phyloP scores from a whole-genome alignment of 2,113 vertebrate genomes.

The Boulengeromyrus knoepffleri region DNA sequence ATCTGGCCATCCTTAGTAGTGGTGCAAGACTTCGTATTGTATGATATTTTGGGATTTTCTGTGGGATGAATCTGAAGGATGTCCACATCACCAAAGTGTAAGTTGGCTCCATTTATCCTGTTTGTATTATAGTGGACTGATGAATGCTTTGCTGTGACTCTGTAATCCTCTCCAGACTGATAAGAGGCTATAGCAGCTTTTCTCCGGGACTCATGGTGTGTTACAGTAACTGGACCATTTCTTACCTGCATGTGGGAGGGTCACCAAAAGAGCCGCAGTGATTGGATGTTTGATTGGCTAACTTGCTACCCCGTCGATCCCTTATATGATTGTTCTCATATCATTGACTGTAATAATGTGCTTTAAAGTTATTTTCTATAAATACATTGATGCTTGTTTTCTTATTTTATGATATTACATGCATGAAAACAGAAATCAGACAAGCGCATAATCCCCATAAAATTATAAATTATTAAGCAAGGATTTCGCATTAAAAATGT shows the following conservation, averaged over 20 bases:
- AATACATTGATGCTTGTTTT: neutral
- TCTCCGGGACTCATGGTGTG: neutral
- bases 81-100: neutral
- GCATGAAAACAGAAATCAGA: neutral
- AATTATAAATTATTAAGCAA: neutral
- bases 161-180: neutral
- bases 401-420: neutral
- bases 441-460: neutral
- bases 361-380: neutral
- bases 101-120: neutral
- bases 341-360: neutral
- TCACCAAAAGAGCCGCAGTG: neutral
- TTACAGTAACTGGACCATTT: neutral
- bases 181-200: neutral
- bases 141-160: neutral
- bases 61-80: neutral
- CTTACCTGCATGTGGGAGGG: neutral
- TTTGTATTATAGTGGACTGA: neutral
- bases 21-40: neutral
- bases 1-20: neutral
- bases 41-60: neutral
- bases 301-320: neutral
- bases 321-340: neutral
- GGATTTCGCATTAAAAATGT: neutral
- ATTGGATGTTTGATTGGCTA: neutral